Percentiles rank a stretch among this genome's conserved stretches.
Conservation (phyloP, 2,888 invertebrate genomes). For the Trichopria drosophilae region DNA sequence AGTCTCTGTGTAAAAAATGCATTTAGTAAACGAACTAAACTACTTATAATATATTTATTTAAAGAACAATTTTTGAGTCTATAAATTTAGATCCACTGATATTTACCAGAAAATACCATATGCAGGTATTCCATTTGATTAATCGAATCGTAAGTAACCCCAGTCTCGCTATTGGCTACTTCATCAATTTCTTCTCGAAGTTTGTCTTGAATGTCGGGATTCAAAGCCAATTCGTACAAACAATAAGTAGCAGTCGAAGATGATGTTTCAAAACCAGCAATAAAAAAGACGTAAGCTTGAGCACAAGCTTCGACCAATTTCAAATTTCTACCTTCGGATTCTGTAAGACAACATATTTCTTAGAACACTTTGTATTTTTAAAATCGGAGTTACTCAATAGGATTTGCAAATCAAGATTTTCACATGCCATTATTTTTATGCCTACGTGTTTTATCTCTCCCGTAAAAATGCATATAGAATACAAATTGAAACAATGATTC, state of each 20-base stretch:
- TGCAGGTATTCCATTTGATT: slow-evolving; percentile 58
- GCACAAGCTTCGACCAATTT: slow-evolving; percentile 52
- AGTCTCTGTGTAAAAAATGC: slow-evolving; percentile 39
- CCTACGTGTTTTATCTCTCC: too few species aligned
- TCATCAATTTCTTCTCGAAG: slow-evolving; percentile 52
- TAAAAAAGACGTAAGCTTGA: slow-evolving; percentile 57
- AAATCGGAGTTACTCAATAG: too few species aligned
- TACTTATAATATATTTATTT: too few species aligned
- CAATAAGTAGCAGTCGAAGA: slow-evolving; percentile 58
- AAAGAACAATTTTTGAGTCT: not conserved
- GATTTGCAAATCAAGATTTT: too few species aligned
- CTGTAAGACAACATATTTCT: not conserved
- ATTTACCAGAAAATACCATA: slow-evolving; percentile 52
- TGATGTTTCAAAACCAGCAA: slow-evolving; percentile 61
- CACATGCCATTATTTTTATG: too few species aligned
- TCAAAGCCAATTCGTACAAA: slow-evolving; percentile 55
- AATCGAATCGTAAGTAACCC: slow-evolving; percentile 55
- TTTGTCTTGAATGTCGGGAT: slow-evolving; percentile 53
- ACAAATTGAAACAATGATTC: too few species aligned
- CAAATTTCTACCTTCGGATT: not conserved
- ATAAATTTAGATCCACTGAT: not conserved
- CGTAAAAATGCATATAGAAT: too few species aligned
- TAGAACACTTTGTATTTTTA: too few species aligned
- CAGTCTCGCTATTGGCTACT: slow-evolving; percentile 31
- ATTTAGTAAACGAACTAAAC: too few species aligned